Conservation (phyloP, 1,140 invertebrate genomes). For the Macrosteles quadrilineatus region DNA sequence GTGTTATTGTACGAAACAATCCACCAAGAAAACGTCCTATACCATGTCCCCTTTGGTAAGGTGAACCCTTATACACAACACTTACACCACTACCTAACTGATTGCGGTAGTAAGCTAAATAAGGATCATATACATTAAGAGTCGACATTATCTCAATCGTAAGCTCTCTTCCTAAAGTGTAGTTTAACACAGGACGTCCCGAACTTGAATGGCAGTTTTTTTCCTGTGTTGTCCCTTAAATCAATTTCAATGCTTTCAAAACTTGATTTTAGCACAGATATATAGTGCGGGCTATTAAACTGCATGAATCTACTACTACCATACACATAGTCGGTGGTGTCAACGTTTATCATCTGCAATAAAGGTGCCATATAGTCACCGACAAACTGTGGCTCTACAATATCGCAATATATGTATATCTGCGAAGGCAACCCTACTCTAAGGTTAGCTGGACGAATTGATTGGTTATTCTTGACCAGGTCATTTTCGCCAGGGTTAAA, state of each 20-base stretch:
- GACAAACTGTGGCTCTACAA: conserved; percentile 45
- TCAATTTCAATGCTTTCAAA: conserved; percentile 11
- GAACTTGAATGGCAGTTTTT: neutral
- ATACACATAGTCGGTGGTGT: neutral
- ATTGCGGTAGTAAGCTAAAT: neutral
- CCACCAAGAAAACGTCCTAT: conserved; percentile 17
- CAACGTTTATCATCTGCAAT: conserved; percentile 8
- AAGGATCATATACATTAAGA: conserved; percentile 11
- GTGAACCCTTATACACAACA: neutral
- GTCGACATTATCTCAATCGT: neutral
- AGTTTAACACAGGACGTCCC: conserved; percentile 6
- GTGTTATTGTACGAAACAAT: neutral
- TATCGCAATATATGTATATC: conserved; percentile 47
- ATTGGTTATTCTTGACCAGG: neutral
- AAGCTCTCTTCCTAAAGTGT: neutral
- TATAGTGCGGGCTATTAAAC: neutral
- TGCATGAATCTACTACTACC: neutral
- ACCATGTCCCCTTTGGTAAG: conserved; percentile 1
- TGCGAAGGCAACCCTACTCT: conserved; percentile 34
- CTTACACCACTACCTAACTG: conserved; percentile 12
- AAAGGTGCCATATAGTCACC: conserved; percentile 45
- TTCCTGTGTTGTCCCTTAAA: conserved; percentile 5
- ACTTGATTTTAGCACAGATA: neutral
- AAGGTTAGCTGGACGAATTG: conserved; percentile 5
- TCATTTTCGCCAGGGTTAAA: neutral